Conservation (phyloP, 2,797 vertebrate genomes). For the Danio jaintianensis region DNA sequence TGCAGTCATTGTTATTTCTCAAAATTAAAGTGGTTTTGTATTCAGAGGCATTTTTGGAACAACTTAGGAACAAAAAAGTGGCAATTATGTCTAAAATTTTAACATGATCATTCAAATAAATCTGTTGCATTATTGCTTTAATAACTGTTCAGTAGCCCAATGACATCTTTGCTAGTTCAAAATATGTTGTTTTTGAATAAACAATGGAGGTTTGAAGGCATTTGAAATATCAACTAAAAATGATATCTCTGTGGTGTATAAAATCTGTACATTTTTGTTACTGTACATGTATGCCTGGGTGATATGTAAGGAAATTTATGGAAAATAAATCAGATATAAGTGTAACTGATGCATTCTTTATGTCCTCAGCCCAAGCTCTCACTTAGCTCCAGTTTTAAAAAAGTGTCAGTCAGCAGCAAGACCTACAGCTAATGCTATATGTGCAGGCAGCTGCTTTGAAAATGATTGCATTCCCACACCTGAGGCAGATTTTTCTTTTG, state of each 20-base stretch:
- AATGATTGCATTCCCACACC: slow-evolving; percentile 63
- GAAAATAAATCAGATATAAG: slow-evolving; percentile 58
- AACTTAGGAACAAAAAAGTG: neutral
- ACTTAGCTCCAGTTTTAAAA: slow-evolving; percentile 78
- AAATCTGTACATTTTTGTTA: no score
- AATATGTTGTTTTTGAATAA: no score
- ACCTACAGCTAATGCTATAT: slow-evolving; percentile 72
- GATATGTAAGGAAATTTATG: no score
- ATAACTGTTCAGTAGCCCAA: no score
- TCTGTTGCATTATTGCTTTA: neutral
- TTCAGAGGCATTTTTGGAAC: no score
- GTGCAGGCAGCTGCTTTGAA: slow-evolving; percentile 74
- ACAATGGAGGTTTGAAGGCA: no score
- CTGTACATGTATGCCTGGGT: no score
- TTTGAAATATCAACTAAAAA: no score
- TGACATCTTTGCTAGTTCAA: no score
- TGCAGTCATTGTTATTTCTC: neutral
- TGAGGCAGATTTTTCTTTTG: slow-evolving; percentile 25
- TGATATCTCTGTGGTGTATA: no score
- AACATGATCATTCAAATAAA: no score
- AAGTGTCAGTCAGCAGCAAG: slow-evolving; percentile 78
- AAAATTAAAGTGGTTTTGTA: neutral
- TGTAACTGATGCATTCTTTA: slow-evolving; percentile 77
- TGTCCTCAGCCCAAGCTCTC: slow-evolving; percentile 72
- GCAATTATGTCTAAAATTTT: neutral